Base-by-base conservation (phyloP, 1,140 invertebrate species). In the Microplitis demolitor region DNA sequence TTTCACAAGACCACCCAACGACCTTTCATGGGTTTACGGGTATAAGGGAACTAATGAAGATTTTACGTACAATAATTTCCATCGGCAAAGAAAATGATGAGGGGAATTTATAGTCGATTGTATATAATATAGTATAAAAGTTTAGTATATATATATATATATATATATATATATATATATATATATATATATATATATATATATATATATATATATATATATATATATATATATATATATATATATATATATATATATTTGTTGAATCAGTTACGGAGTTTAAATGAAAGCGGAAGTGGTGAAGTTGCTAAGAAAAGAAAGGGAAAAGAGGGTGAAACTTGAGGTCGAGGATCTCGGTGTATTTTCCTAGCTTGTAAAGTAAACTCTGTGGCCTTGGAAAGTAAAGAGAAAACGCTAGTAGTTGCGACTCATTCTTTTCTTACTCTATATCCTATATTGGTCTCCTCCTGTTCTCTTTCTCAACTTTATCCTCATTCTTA, bases 321-420 rank as follows among this genome's bases (percentile, higher is more conserved):
- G 14, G 34, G 60, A 37, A 62, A 37, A 62, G 60, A 13, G 60
- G 60, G 60, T 37, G 60, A 16, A 13, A 31, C 16, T 53, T 31
- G 31, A 39, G 66, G 66, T 58, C 35, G 51, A 67, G 51, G 13
- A 56, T 54, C 45, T 69, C 58, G 33, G 8, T 66, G 72, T 66
- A 70, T 69, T 69, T 24, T 11, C 60, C 34, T 62, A 4, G 4
- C 39, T n/a, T 56, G 45, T 11, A 35, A 56, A 56, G 51, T n/a
- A 35, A 54, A 56, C 35, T 16, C 50, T n/a, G 66, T 67, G 66
- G 50, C 51, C 73, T 62, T 61, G 69, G 73, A 74, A 74, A 24
- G 24, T 24, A 24, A 24, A 74, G 69, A 56, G 69, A 71, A 74
- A 74, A 68, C 64, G 73, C 69, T 63, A 66, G 58, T 61, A 66